Evolutionary conservation across 2,113 vertebrate species (phyloP), one percentile per base, ranked within the genome.

Genomic region (Lophura nycthemera): DNA sequence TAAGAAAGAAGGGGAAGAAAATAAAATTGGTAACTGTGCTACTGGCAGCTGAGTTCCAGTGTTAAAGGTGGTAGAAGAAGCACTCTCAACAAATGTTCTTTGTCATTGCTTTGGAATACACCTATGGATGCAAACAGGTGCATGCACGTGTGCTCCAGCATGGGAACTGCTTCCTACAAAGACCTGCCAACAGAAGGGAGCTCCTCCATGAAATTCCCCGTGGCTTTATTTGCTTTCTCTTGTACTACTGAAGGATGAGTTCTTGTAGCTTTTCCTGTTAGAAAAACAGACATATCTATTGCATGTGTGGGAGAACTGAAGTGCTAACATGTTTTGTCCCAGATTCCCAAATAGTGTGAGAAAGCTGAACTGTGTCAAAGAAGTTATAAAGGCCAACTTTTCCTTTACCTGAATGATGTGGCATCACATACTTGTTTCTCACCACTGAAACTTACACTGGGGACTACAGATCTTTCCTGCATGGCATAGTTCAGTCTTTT

Each of bases 341-440:
- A 24, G 29, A n/a, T 91, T 94, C 45, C 61, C 19, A 59, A 70
- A 72, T 29, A 91, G 71, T 38, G 19, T 50, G 64, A 86, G 86
- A 88, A 88, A 57, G 73, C 57, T 52, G 88, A 86, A 84, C 73
- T 32, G 6, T 40, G 52, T 78, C 77, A 90, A 81, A 91, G 64
- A 96, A 71, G 52, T 42, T 64, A 13, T 56, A 72, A 64, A 91
- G 66, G 7, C 3, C 18, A 82, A 86, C 61, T 30, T 71, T 93
- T 93, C 50, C 32, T 94, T 72, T 94, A 74, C 77, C 60, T 88
- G 32, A 6, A 17, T 47, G 86, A 88, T 90, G 76, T 60, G 66
- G 69, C 34, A 72, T 95, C 80, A 38, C 65, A 36, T 83, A 61
- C 43, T 67, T 86, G 88, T 88, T 78, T 87, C 79, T 83, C 72